Evolutionary conservation across 2,113 vertebrate genomes (phyloP), one percentile per base, ranked within the genome.

Genomic region (Psophia crepitans): DNA sequence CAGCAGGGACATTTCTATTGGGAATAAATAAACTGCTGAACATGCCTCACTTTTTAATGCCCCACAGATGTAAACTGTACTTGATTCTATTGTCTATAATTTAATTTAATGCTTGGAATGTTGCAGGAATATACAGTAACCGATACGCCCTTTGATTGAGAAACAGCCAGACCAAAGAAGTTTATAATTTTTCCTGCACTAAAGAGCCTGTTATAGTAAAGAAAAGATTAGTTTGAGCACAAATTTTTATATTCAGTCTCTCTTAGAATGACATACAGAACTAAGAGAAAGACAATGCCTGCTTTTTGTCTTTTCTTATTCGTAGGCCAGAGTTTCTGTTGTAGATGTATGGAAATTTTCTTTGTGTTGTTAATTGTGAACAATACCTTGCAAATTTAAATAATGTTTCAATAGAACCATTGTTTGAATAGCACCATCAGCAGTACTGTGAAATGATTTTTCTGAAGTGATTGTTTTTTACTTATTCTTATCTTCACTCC

Each of bases 51-150:
- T 90, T 95, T 94, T 92, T 95, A 94, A 96, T 95, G 61, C 9
- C 74, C 61, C 79, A 87, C 94, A 97, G 94, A 94, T 93, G 94
- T 70, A 96, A 96, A 95, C 58, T 79, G 15, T 57, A 81, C 74
- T 97, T 90, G 76, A 91, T 93, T 93, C 91, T 90, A 87, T 96
- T 96, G 91, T 88, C 73, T 76, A 8, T 96, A 97, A 97, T 97
- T 96, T 71, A 96, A 96, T 97, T 96, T 97, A 95, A 94, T 92
- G 89, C 80, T 91, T 87, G 90, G 87, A 97, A 96, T 95, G 79
- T 81, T 81, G 74, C 68, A 90, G 69, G 58, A 84, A 70, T 94
- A 86, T 63, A 76, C 48, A 95, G 94, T 93, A 97, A 97, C 71
- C 82, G 94, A 97, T 97, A 96, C 32, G 78, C 7, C 58, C 41